Conservation (phyloP, 2,888 invertebrate species). For the Lycophotia porphyrea region DNA sequence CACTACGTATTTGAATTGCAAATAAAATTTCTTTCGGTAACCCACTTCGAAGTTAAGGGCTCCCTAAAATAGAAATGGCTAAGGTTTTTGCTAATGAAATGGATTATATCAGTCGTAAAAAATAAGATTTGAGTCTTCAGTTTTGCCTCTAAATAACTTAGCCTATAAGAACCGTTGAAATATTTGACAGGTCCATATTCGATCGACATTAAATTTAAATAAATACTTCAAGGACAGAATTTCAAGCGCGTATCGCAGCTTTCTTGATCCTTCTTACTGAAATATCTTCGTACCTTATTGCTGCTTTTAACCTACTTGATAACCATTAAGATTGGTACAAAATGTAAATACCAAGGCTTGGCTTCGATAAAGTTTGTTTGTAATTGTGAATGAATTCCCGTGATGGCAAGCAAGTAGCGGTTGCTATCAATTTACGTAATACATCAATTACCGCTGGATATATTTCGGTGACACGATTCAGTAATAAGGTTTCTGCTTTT, state of each 20-base stretch:
- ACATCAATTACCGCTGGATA: conserved; percentile 47
- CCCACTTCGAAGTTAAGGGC: conserved; percentile 10
- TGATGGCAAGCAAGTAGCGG: conserved; percentile 52
- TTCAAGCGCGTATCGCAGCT: conserved; percentile 30
- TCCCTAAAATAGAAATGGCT: conserved; percentile 22
- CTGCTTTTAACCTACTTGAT: conserved; percentile 59
- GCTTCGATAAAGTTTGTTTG: conserved; percentile 56
- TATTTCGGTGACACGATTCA: conserved; percentile 43
- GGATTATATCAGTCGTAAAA: conserved; percentile 8
- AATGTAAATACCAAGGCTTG: conserved; percentile 69
- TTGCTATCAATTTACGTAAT: conserved; percentile 65
- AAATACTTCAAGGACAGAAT: conserved; percentile 35
- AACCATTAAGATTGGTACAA: conserved; percentile 64
- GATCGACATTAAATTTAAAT: conserved; percentile 26
- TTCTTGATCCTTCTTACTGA: conserved; percentile 32
- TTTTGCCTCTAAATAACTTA: background rate
- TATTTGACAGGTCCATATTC: conserved; percentile 11
- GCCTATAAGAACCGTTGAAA: conserved; percentile 17
- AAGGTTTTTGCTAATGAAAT: conserved; percentile 26
- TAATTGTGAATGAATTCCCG: conserved; percentile 65
- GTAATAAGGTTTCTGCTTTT: conserved; percentile 40
- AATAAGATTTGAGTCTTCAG: conserved; percentile 12
- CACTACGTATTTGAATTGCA: conserved; percentile 44
- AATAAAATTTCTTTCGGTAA: conserved; percentile 40
- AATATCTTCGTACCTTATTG: conserved; percentile 43